Base-by-base conservation (phyloP, 2,888 invertebrate species). In the Drosophila rellima region DNA sequence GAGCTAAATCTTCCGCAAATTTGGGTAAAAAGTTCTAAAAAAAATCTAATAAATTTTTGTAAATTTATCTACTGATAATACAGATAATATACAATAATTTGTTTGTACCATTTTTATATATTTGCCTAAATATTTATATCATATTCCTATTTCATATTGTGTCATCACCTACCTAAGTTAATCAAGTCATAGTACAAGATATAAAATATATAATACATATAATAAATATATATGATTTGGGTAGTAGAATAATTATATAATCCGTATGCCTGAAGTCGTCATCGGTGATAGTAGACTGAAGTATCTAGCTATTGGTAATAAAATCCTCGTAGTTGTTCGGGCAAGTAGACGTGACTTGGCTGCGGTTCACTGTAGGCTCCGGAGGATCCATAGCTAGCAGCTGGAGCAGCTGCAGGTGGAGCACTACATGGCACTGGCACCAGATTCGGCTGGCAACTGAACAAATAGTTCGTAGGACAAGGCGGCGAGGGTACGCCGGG, bases 381-480 rank as follows among this genome's bases (percentile, higher is more conserved):
- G 3, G 80, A 45, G 3, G 79, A 80, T n/a, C 70, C 76, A 13
- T 76, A 78, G 40, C 51, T 45, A n/a, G 67, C 33, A 18, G 64
- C 44, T 11, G 66, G 35, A 44, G 54, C n/a, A 11, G 20, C 31
- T 23, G 54, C 10, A 11, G 20, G n/a, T 23, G 74, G 57, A 23
- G 55, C 79, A 54, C 48, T 59, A 37, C 83, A 90, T 2, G 90
- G 86, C 10, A 76, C 88, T 2, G 81, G 86, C 13, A 74, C 66
- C 56, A 90, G 59, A n/a, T 78, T 80, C 5, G 90, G 90, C 40
- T 83, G 83, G 55, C 90, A 90, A 68, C 90, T 90, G 55, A 90
- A 90, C 45, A 90, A 50, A 23, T 89, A 90, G 66, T 82, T 90
- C 29, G 76, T 74, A 20, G 90, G 83, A 39, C 90, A 90, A 4